phyloP scores from a whole-genome alignment of 2,797 vertebrate genomes.

The Notamacropus eugenii region DNA sequence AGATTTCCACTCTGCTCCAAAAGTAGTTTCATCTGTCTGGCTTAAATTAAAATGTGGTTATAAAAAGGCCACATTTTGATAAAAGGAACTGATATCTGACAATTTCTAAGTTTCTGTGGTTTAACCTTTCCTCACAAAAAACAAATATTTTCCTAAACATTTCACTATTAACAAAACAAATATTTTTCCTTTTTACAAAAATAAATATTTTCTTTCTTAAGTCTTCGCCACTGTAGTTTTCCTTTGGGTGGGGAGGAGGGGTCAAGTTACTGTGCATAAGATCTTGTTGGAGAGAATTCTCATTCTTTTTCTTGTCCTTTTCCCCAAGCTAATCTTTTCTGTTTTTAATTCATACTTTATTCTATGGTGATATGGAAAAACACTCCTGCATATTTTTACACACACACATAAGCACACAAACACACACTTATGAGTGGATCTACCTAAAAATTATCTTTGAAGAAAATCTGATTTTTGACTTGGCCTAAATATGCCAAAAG shows the following conservation, averaged over 20 bases:
- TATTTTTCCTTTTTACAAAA: neutral
- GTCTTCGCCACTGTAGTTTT: neutral
- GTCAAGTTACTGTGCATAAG: neutral
- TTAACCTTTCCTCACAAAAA: neutral
- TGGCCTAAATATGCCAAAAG: constrained; percentile 21
- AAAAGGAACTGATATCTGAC: neutral
- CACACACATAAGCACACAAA: neutral
- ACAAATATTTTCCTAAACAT: neutral
- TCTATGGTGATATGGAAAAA: neutral
- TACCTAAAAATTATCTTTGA: constrained; percentile 28
- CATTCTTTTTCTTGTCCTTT: neutral
- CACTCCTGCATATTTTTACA: constrained; percentile 1
- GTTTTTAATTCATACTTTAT: constrained; percentile 51
- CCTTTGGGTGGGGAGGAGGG: neutral
- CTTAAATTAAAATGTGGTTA: neutral
- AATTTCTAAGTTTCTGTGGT: neutral
- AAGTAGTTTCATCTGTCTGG: neutral
- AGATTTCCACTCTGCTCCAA: neutral
- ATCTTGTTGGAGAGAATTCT: neutral
- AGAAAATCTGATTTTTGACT: constrained; percentile 29
- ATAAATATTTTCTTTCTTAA: neutral
- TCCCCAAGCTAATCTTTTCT: constrained; percentile 9
- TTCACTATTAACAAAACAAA: neutral
- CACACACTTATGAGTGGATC: neutral
- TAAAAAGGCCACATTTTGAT: neutral